phyloP scores from a whole-genome alignment of 1,140 invertebrate genomes.

The Dysdera silvatica region DNA sequence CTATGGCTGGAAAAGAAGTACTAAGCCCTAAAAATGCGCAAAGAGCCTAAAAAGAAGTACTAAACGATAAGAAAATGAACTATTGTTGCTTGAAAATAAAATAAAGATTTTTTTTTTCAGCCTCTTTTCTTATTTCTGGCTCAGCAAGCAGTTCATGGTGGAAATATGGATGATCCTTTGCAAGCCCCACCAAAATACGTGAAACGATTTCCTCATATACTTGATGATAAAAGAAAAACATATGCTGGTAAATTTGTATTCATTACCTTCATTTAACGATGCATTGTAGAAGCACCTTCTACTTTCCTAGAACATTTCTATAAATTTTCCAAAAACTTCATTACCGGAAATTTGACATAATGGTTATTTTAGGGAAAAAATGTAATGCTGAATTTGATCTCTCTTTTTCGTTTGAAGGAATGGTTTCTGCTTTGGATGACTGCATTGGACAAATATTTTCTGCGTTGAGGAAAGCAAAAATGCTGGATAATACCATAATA shows the following conservation, averaged over 20 bases:
- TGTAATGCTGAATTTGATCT: background rate
- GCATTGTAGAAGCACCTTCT: background rate
- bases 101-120: slow-evolving; percentile 35
- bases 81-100: slow-evolving; percentile 39
- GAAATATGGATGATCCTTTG: slow-evolving; percentile 59
- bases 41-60: too few relatives aligned
- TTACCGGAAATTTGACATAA: background rate
- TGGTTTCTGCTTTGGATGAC: slow-evolving; percentile 71
- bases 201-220: slow-evolving; percentile 22
- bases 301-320: background rate
- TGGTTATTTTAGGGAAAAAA: too few relatives aligned
- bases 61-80: too few relatives aligned
- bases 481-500: slow-evolving; percentile 68
- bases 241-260: slow-evolving; percentile 27
- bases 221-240: slow-evolving; percentile 14
- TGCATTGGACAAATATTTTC: slow-evolving; percentile 72
- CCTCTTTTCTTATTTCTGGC: slow-evolving; percentile 78
- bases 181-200: slow-evolving; percentile 30
- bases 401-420: slow-evolving; percentile 49
- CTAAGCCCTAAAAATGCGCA: too few relatives aligned
- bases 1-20: too few relatives aligned
- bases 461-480: slow-evolving; percentile 54
- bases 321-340: background rate
- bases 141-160: slow-evolving; percentile 76
- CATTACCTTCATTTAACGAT: background rate